Base-by-base conservation (phyloP, 1,140 invertebrate genomes). In the Drosophila neocordata region DNA sequence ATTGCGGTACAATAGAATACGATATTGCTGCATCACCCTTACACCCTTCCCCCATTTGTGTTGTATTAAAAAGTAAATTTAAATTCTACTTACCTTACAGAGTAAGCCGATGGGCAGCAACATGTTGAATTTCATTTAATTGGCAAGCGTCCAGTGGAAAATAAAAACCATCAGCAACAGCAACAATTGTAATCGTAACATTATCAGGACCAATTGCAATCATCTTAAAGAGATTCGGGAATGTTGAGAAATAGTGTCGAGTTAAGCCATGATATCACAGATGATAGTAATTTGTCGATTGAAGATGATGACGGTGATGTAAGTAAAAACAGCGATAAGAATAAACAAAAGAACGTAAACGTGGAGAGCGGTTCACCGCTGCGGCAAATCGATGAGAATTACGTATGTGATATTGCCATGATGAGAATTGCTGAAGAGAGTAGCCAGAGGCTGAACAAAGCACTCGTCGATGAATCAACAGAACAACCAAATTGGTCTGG, bases 351-450 rank as follows among this genome's bases (percentile, higher is more conserved):
- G 38, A 44, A 68, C 31, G 63, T 48, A 72, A 62, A 35, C 48
- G 13, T n/a, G 12, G 12, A 63, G 60, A 51, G 38, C 4, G 35
- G 27, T 7, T 69, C 65, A 34, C 35, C 53, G 52, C 31, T 77
- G 35, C 55, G 62, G 22, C 24, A 81, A 73, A 88, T 88, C 63
- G 83, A 90, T 76, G 87, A 90, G 37, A 77, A 83, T 56, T 90
- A 88, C 77, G 77, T 90, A 22, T 88, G 77, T 37, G 79, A 90
- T 63, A 90, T 90, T 48, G 76, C 82, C 13, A 90, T 82, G 79
- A 90, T 90, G 87, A 73, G 73, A 51, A 87, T 90, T 22, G 87
- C 51, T 18, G 87, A 77, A 70, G 73, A 67, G 56, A 81, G 84
- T 22, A 20, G 35, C 18, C 56, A 63, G 6, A 44, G 13, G 60